phyloP scores from a whole-genome alignment of 1,140 invertebrate species.

The Conus ventricosus region DNA sequence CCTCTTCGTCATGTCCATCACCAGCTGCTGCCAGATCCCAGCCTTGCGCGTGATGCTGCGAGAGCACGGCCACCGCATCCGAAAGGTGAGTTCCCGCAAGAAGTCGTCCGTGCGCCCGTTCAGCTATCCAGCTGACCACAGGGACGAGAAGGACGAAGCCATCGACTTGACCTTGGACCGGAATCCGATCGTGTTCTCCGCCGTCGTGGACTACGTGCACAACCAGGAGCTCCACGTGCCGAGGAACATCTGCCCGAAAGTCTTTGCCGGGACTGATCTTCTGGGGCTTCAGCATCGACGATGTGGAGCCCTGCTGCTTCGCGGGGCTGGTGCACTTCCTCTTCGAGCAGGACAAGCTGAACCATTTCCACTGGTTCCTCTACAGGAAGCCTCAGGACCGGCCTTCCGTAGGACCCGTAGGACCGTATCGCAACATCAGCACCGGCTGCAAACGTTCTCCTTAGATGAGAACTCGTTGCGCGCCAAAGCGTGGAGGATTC shows the following conservation, averaged over 20 bases:
- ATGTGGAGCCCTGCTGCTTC: constrained; percentile 56
- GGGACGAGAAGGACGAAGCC: neutral
- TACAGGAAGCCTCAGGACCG: neutral
- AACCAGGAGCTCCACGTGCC: constrained; percentile 61
- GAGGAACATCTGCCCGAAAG: constrained; percentile 47
- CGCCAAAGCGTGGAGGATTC: constrained; percentile 44
- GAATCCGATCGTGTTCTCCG: constrained; percentile 46
- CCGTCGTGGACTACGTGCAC: constrained; percentile 56
- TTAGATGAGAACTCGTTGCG: neutral
- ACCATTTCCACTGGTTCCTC: constrained; percentile 35
- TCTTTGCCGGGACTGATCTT: constrained; percentile 61
- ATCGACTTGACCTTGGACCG: constrained; percentile 38
- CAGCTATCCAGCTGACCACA: neutral
- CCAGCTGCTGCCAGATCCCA: neutral
- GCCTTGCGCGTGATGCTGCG: neutral
- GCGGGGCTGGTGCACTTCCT: constrained; percentile 53
- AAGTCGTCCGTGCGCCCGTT: no score
- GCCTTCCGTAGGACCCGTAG: neutral
- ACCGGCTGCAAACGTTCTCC: neutral
- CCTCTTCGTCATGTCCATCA: neutral
- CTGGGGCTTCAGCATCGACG: constrained; percentile 54
- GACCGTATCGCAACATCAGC: neutral
- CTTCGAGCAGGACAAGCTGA: constrained; percentile 51
- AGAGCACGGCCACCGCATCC: neutral
- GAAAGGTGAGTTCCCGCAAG: neutral